These are phyloP conservation scores for Drosophila persimilis DNA, from an alignment of 1,140 invertebrate species.

Conservation along the genomic window DNA sequence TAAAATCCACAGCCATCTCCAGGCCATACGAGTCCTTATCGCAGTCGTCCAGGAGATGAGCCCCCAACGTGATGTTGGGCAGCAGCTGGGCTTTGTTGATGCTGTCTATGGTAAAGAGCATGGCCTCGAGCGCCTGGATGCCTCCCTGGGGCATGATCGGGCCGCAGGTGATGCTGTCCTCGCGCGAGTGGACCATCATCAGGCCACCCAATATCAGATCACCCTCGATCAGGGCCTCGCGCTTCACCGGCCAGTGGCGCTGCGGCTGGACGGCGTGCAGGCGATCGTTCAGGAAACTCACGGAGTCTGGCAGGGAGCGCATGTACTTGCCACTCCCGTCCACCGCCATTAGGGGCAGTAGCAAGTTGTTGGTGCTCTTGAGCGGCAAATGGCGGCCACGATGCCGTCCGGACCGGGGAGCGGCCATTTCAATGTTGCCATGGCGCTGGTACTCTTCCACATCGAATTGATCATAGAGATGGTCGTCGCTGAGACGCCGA, in stretches of 20 bases:
- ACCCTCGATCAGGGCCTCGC: conserved; percentile 93
- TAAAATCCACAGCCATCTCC: conserved; percentile 96
- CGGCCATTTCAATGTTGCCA: conserved; percentile 56
- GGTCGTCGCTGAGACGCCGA: conserved; percentile 2
- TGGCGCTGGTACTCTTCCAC: conserved; percentile 64
- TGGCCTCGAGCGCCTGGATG: conserved; percentile 92
- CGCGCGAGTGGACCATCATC: conserved; percentile 97
- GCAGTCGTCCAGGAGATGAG: conserved; percentile 94
- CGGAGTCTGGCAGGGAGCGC: conserved; percentile 70
- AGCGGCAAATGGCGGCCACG: conserved; percentile 61
- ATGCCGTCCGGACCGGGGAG: conserved; percentile 71
- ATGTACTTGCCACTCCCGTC: conserved; percentile 66
- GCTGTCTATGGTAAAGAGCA: conserved; percentile 93
- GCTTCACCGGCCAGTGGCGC: conserved; percentile 91
- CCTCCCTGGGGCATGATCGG: conserved; percentile 95
- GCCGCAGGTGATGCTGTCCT: conserved; percentile 90
- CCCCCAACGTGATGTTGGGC: conserved; percentile 90
- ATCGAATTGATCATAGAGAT: conserved; percentile 45
- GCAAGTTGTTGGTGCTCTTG: conserved; percentile 28
- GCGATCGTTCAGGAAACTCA: conserved; percentile 63
- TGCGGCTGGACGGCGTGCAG: conserved; percentile 54
- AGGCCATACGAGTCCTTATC: conserved; percentile 96
- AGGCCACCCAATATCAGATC: conserved; percentile 93
- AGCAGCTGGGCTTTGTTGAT: conserved; percentile 87
- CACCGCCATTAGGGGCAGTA: conserved; percentile 35